Conservation (phyloP, 2,797 vertebrate species). For the Pristis pectinata region DNA sequence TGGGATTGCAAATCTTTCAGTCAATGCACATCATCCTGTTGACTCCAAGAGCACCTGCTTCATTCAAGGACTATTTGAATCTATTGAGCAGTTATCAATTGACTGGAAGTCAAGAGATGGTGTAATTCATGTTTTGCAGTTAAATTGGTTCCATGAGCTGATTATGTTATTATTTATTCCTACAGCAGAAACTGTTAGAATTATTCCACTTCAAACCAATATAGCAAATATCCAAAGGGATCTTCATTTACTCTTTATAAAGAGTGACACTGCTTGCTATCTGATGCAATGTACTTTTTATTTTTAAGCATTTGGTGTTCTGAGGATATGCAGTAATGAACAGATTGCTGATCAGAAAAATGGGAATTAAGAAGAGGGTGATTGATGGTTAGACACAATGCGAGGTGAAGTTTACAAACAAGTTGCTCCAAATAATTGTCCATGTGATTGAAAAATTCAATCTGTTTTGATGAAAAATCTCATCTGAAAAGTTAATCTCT, state of each 20-base stretch:
- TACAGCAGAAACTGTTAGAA: background rate
- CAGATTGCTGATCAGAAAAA: background rate
- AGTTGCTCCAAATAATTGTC: background rate
- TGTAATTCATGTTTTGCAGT: background rate
- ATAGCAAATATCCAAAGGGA: background rate
- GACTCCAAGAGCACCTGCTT: background rate
- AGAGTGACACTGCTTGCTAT: background rate
- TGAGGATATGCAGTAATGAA: background rate
- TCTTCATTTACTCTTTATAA: background rate
- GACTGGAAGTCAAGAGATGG: background rate
- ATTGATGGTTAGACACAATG: background rate
- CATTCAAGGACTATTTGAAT: background rate
- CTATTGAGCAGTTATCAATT: background rate
- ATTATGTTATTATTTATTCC: background rate
- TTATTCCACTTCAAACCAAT: background rate
- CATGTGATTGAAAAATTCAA: background rate
- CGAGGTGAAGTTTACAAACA: background rate
- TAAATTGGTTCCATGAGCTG: background rate
- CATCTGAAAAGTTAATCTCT: background rate
- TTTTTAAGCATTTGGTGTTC: background rate
- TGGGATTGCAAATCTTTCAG: background rate
- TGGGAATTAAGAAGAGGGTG: background rate
- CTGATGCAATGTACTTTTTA: background rate
- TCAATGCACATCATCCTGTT: background rate
- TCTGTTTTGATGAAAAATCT: constrained; percentile 9